Conservation (phyloP, 2,888 invertebrate species). For the Acronicta leporina region DNA sequence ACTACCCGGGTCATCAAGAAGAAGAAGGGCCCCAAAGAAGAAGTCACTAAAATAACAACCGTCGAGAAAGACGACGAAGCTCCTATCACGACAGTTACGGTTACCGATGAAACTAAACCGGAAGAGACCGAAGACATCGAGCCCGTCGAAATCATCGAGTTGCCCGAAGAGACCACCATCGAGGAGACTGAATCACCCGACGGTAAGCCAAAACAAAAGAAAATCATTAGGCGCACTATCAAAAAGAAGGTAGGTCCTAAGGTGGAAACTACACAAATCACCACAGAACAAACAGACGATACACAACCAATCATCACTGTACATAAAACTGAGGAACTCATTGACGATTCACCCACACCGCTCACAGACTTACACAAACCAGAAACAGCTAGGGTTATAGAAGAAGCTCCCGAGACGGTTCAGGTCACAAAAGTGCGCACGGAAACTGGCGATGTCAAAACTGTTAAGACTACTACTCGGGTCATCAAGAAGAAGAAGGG, state of each 20-base stretch:
- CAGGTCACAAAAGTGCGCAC: constrained; percentile 51
- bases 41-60: background rate
- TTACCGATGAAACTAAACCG: background rate
- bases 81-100: background rate
- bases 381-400: constrained; percentile 1
- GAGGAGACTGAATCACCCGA: constrained; percentile 9
- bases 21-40: background rate
- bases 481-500: constrained; percentile 76
- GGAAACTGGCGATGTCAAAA: constrained; percentile 66
- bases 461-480: constrained; percentile 61
- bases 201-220: background rate
- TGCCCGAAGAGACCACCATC: background rate
- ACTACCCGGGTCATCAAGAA: background rate
- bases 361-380: background rate
- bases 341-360: constrained; percentile 5
- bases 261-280: background rate
- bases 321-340: background rate
- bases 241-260: background rate
- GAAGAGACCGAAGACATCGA: background rate
- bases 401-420: constrained; percentile 22
- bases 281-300: background rate
- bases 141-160: background rate
- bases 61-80: background rate
- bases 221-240: background rate
- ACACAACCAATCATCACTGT: background rate